A percentile compares a stretch with the other conserved stretches of the same genome.
phyloP scores from a whole-genome alignment of 2,888 invertebrate genomes.

The Caenorhabditis sp. region DNA sequence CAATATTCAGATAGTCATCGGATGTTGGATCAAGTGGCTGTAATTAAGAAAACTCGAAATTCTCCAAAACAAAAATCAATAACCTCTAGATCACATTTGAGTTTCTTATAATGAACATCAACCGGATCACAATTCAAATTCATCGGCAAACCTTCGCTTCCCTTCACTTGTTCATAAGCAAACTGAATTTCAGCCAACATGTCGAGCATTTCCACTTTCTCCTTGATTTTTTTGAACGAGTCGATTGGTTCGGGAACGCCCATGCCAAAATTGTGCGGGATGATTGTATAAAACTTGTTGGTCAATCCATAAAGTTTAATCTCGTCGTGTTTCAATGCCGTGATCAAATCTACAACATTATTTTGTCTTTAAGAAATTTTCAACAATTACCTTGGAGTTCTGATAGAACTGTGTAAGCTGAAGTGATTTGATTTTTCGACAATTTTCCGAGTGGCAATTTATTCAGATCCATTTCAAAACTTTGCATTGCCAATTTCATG shows the following conservation, averaged over 20 bases:
- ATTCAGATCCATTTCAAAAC: constrained; percentile 94
- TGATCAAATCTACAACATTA: constrained; percentile 31
- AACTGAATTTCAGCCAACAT: constrained; percentile 92
- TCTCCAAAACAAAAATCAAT: no score
- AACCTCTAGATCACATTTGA: constrained; percentile 81
- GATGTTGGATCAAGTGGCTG: constrained; percentile 58
- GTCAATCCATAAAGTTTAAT: constrained; percentile 23
- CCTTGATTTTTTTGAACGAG: constrained; percentile 79
- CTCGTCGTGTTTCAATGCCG: neutral
- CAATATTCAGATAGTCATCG: constrained; percentile 81
- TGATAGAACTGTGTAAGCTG: constrained; percentile 77
- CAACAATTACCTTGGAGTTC: no score
- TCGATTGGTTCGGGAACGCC: constrained; percentile 83
- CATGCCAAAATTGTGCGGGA: constrained; percentile 93
- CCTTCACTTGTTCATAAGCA: constrained; percentile 86
- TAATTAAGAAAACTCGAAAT: no score
- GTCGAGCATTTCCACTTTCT: constrained; percentile 86
- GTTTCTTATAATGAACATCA: constrained; percentile 85
- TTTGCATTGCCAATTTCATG: constrained; percentile 91
- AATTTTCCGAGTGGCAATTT: constrained; percentile 98
- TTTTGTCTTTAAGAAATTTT: no score
- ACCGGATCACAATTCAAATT: constrained; percentile 76
- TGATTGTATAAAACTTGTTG: constrained; percentile 84
- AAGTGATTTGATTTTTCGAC: constrained; percentile 86
- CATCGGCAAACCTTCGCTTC: neutral